Evolutionary conservation across 2,797 vertebrate species (phyloP).

Genomic region (Lycodopsis pacificus): DNA sequence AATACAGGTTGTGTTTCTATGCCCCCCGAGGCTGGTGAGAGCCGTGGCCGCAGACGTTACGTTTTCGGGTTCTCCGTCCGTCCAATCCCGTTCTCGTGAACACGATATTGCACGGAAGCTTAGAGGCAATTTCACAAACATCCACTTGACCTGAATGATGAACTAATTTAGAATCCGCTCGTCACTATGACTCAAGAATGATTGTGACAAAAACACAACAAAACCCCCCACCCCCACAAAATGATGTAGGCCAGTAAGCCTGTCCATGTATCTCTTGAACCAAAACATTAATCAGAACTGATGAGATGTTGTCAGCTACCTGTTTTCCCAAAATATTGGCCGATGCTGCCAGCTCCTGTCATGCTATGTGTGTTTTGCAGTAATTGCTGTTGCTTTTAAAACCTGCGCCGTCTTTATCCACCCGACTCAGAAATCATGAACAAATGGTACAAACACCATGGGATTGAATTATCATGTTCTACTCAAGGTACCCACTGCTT

Average conservation of each 20-base stretch:
- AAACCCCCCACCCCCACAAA: background rate
- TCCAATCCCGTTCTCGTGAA: background rate
- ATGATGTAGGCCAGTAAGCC: slow-evolving; percentile 9
- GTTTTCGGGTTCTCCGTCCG: background rate
- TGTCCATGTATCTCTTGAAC: slow-evolving; percentile 5
- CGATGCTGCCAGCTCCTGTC: slow-evolving; percentile 18
- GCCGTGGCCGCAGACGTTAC: too few species aligned
- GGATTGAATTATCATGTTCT: slow-evolving; percentile 52
- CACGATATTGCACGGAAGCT: background rate
- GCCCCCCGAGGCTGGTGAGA: too few species aligned
- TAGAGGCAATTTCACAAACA: background rate
- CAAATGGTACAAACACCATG: slow-evolving; percentile 23
- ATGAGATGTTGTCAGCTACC: slow-evolving; percentile 39
- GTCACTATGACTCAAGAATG: background rate
- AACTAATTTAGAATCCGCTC: background rate
- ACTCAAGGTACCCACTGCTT: slow-evolving; percentile 32
- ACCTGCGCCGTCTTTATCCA: slow-evolving; percentile 30
- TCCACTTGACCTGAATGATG: background rate
- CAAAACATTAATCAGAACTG: slow-evolving; percentile 40
- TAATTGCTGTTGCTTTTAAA: slow-evolving; percentile 46
- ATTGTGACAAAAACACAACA: background rate
- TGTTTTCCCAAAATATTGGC: slow-evolving; percentile 32
- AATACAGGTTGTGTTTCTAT: background rate
- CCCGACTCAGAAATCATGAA: slow-evolving; percentile 29
- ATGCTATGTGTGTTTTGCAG: slow-evolving; percentile 26